These are phyloP conservation scores for Drosophila santomea DNA, from an alignment of 1,140 invertebrate species.

Conservation along the genomic window DNA sequence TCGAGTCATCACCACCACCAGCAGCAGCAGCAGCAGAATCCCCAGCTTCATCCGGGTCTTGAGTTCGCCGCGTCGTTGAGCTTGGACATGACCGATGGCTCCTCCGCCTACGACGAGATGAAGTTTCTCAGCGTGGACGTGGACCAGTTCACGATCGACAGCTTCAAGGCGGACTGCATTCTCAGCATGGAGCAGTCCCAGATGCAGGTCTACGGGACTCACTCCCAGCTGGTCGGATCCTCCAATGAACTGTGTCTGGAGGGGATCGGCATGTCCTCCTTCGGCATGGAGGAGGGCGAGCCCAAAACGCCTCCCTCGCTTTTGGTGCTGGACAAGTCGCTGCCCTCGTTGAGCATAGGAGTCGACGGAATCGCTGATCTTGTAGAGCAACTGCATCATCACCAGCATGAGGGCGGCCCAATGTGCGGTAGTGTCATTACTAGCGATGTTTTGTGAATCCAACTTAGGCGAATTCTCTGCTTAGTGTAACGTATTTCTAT, in stretches of 20 bases:
- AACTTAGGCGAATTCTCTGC: slow-evolving; percentile 45
- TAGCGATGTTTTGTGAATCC: slow-evolving; percentile 29
- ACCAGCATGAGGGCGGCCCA: slow-evolving; percentile 25
- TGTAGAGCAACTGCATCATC: slow-evolving; percentile 64
- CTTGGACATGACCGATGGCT: slow-evolving; percentile 61
- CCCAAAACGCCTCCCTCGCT: slow-evolving; percentile 69
- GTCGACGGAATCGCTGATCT: slow-evolving; percentile 71
- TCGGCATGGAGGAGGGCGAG: slow-evolving; percentile 42
- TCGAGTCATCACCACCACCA: slow-evolving; percentile 26
- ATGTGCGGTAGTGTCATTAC: slow-evolving; percentile 19
- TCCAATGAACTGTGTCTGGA: slow-evolving; percentile 60
- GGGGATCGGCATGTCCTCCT: slow-evolving; percentile 52
- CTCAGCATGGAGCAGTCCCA: slow-evolving; percentile 76
- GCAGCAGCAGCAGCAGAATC: slow-evolving; percentile 22
- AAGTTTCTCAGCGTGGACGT: slow-evolving; percentile 84
- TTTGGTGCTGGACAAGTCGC: slow-evolving; percentile 72
- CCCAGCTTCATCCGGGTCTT: slow-evolving; percentile 51
- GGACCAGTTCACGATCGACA: slow-evolving; percentile 84
- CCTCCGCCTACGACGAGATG: slow-evolving; percentile 83
- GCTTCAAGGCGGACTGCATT: slow-evolving; percentile 83
- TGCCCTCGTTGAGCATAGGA: slow-evolving; percentile 71
- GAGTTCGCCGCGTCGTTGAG: slow-evolving; percentile 61
- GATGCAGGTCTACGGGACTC: slow-evolving; percentile 38
- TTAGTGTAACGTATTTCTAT: slow-evolving; percentile 36
- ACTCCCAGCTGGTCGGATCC: slow-evolving; percentile 21